Evolutionary conservation across 2,797 vertebrate genomes (phyloP), one percentile per base, ranked within the genome.

Genomic region (Psittacula derbiana): DNA sequence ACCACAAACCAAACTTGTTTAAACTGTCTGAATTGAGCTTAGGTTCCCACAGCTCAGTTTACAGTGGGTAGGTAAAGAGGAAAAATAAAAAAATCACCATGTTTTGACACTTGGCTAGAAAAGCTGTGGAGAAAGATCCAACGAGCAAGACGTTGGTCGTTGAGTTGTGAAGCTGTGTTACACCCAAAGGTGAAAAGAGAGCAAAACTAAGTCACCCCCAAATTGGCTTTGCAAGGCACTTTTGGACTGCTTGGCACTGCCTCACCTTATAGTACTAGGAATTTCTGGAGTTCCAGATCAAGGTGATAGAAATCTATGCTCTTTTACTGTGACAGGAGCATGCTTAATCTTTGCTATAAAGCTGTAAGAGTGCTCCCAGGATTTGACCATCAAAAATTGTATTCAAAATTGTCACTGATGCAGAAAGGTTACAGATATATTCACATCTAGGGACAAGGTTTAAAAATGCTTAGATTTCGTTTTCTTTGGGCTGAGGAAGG

Each of bases 301-400:
- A 76, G 31, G 40, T 1, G 2, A 4, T 69, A 28, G 50, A 49
- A 82, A 31, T 60, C 83, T 70, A 27, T 70, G 30, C 8, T 76
- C 7, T 73, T 66, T 74, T 64, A 92, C 38, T 65, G 64, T 75
- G 78, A 64, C 78, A 82, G 47, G n/a, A 86, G 30, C 50, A 10
- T 14, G 23, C 53, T 61, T 86, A 65, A 80, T 88, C 62, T 89
- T 87, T 50, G 38, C 79, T 87, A 4, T 83, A 69, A 92, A 89
- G 52, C 2, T 1, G n/a, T 87, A 89, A 82, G 44, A 66, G 67
- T 67, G 36, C 86, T 94, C 65, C 19, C 78, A 92, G 79, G 81
- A 93, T 67, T 31, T 89, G 44, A 66, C 57, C 79, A 55, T 86
- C 88, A 87, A 36, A 90, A 91, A 71, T 21, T 43, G 52, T 69